These are phyloP conservation scores for Amblyraja radiata DNA, from an alignment of 2,797 vertebrate species.

Conservation along the genomic window DNA sequence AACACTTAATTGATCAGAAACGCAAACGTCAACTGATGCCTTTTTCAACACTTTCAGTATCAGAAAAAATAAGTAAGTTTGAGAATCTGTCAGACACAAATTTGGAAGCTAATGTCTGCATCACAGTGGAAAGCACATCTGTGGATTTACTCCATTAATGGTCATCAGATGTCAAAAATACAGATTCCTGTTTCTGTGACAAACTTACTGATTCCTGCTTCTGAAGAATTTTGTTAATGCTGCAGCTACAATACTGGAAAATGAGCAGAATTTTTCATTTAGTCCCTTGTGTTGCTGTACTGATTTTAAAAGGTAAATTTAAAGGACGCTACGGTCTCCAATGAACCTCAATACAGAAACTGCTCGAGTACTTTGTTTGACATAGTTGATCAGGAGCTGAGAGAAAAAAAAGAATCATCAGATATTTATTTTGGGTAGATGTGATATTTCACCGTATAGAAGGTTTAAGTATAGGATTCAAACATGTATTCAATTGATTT, in stretches of 20 bases:
- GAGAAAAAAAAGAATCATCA: neutral
- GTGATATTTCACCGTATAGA: neutral
- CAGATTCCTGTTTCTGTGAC: neutral
- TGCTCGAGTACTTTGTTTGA: neutral
- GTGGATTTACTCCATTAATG: neutral
- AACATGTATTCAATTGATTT: neutral
- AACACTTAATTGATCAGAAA: neutral
- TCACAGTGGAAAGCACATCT: neutral
- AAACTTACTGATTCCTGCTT: neutral
- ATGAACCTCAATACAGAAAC: neutral
- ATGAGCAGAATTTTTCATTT: constrained; percentile 6
- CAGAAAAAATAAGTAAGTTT: constrained; percentile 11
- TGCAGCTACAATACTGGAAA: neutral
- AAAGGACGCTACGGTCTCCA: neutral
- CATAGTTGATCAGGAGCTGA: neutral
- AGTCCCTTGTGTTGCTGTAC: neutral
- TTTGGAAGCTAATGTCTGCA: neutral
- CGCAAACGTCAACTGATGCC: neutral
- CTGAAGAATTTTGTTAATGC: neutral
- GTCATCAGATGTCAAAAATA: neutral
- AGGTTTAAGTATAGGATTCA: constrained; percentile 9
- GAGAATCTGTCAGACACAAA: neutral
- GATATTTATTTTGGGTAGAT: constrained; percentile 17
- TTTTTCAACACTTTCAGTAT: neutral
- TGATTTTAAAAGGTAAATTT: neutral